Percentiles rank a stretch among this genome's conserved stretches.
These are phyloP conservation scores for Pseudanteris insignis DNA, from an alignment of 2,888 invertebrate genomes.

Conservation along the genomic window DNA sequence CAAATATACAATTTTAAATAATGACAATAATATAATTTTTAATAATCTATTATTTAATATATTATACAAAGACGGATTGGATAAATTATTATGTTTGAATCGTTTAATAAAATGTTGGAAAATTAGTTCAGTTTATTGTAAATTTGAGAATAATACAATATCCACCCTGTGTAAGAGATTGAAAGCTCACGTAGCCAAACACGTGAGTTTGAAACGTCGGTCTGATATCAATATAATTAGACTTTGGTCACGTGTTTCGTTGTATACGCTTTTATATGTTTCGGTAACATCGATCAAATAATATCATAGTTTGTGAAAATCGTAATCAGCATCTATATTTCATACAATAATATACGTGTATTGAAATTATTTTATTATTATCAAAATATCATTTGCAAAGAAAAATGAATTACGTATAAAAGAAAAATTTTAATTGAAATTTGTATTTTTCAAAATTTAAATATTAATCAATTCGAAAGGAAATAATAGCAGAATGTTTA, in stretches of 20 bases:
- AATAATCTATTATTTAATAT: slow-evolving; percentile 3
- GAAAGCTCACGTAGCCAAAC: slow-evolving; percentile 43
- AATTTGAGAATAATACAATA: slow-evolving; percentile 33
- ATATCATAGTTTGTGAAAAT: too few relatives aligned
- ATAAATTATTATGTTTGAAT: too few relatives aligned
- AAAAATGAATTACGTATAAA: too few relatives aligned
- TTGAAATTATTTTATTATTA: not conserved
- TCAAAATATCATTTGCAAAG: not conserved
- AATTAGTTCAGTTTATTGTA: slow-evolving; percentile 16
- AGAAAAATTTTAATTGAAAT: too few relatives aligned
- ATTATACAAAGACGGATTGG: too few relatives aligned
- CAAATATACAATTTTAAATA: too few relatives aligned
- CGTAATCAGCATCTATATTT: too few relatives aligned
- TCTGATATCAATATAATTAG: slow-evolving; percentile 40
- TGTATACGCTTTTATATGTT: slow-evolving; percentile 28
- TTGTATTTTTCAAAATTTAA: not conserved
- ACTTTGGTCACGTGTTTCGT: slow-evolving; percentile 42
- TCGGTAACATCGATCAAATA: slow-evolving; percentile 26
- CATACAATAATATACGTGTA: too few relatives aligned
- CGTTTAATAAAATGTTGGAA: slow-evolving; percentile 8
- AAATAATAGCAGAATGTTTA: too few relatives aligned
- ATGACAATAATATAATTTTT: too few relatives aligned
- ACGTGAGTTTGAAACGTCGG: slow-evolving; percentile 43
- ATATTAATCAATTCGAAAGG: too few relatives aligned
- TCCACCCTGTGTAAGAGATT: slow-evolving; percentile 40